Evolutionary conservation across 53 echinoderm and acorn worm species (phyloP), one percentile per base, ranked within the genome.

Genomic region (Crossaster papposus): DNA sequence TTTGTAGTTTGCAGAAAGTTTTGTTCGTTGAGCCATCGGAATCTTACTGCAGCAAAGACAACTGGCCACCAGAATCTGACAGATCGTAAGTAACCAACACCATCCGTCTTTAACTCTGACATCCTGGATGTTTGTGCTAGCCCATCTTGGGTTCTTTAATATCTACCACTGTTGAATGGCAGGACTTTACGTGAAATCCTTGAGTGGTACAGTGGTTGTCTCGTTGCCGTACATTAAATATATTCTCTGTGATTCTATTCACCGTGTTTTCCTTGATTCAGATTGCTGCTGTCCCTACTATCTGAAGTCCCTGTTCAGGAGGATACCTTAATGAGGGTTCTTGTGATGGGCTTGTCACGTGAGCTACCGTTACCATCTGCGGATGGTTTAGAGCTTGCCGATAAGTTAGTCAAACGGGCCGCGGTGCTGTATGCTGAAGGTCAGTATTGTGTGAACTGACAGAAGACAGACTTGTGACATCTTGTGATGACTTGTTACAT

Each of bases 1-100:
- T 29, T 82, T 88, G 51, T 32, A 96, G 96, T 22, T 83, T 96
- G 32, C 98, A 94, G 90, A 98, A 94, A 70, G 82, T 98, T 33
- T 64, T 98, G 50, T 96, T 94, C 79, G 81, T 98, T 84, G 94
- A 96, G 70, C 85, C 91, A 8, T 54, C 90, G 31, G 95, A 95
- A 23, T 79, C 93, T 0, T 96, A 98, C 90, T 96, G 94, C 81
- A 94, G 92, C 54, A 94, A 96, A 82, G 98, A 98, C 34, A 98
- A 98, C 85, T 98, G 98, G 98, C 98, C 98, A 24, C 96, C 93
- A 68, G 98, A 94, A 44, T 71, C 93, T 36, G 98, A 98, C 62
- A 93, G 96, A 93, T 91, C 92, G 98, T 98, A 94, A 92, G 94
- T 93, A 13, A 14, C 4, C 68, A 26, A 20, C 23, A 62, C 23